Conservation (phyloP, 1,140 invertebrate species). For the Maconellicoccus hirsutus region DNA sequence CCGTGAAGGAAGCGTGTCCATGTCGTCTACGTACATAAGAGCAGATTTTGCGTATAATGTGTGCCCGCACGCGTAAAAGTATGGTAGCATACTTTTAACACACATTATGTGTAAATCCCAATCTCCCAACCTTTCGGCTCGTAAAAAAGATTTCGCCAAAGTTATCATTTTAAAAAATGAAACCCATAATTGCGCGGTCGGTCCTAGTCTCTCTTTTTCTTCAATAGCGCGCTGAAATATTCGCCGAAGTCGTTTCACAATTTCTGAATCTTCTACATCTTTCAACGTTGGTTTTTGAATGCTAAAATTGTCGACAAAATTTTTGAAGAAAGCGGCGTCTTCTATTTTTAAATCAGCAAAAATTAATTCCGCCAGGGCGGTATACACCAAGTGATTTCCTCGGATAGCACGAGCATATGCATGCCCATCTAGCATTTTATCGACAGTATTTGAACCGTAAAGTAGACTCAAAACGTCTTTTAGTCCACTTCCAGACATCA, state of each 20-base stretch:
- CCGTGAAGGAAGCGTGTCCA: no score
- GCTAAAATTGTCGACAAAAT: slow-evolving; percentile 1
- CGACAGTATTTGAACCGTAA: background rate
- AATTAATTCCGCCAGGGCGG: no score
- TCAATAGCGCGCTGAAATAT: background rate
- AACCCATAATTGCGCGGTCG: slow-evolving; percentile 36
- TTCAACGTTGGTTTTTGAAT: no score
- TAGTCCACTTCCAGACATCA: slow-evolving; percentile 17
- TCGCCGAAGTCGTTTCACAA: no score
- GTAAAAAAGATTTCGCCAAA: slow-evolving; percentile 35
- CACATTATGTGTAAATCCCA: slow-evolving; percentile 33
- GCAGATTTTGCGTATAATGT: slow-evolving; percentile 24
- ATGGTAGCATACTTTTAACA: slow-evolving; percentile 35
- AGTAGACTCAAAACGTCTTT: background rate
- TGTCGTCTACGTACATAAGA: slow-evolving; percentile 26
- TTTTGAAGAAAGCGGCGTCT: slow-evolving; percentile 31
- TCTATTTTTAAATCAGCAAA: no score
- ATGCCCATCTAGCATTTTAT: slow-evolving; percentile 14
- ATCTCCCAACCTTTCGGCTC: slow-evolving; percentile 33
- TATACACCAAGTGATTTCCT: no score
- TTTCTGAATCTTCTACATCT: no score
- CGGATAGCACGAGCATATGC: background rate
- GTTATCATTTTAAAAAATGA: slow-evolving; percentile 37
- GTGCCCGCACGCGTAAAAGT: slow-evolving; percentile 35
- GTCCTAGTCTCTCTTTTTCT: slow-evolving; percentile 31